Evolutionary conservation across 2,888 invertebrate species (phyloP).

Genomic region (Rotaria magnacalcarata): DNA sequence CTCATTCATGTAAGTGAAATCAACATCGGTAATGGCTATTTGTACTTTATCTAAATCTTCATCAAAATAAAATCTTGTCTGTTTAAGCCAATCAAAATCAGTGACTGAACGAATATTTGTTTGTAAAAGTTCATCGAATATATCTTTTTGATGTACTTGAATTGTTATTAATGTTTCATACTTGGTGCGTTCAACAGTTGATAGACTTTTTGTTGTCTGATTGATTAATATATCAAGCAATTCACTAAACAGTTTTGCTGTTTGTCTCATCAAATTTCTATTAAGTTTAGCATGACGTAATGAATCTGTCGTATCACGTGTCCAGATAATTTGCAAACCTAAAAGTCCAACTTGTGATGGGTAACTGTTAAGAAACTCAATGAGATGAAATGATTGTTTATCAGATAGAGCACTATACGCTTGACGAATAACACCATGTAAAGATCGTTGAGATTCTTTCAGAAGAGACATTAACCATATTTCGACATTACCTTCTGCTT

Average conservation of each 20-base stretch:
- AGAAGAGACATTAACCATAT: conserved; percentile 86
- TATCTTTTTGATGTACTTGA: conserved; percentile 92
- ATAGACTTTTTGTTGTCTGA: conserved; percentile 84
- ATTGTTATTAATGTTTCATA: conserved; percentile 96
- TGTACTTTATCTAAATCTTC: conserved; percentile 86
- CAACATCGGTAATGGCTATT: conserved; percentile 88
- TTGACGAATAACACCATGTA: conserved; percentile 84
- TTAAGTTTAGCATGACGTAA: conserved; percentile 82
- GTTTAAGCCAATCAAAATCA: conserved; percentile 94
- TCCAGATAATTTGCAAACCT: conserved; percentile 96
- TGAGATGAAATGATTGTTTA: conserved; percentile 65
- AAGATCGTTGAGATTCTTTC: conserved; percentile 78
- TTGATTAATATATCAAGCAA: conserved; percentile 85
- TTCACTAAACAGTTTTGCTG: conserved; percentile 86
- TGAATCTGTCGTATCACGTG: conserved; percentile 83
- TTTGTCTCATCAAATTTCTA: conserved; percentile 88
- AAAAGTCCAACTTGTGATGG: conserved; percentile 73
- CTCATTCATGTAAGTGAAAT: conserved; percentile 90
- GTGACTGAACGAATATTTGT: conserved; percentile 65
- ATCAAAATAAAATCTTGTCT: conserved; percentile 90
- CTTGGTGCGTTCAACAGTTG: conserved; percentile 83
- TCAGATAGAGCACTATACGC: conserved; percentile 78
- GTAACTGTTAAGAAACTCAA: conserved; percentile 82
- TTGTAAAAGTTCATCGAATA: conserved; percentile 79
- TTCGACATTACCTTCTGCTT: conserved; percentile 66